Evolutionary conservation across 1,140 invertebrate species (phyloP).

Genomic region (Lamellibrachia luymesi): DNA sequence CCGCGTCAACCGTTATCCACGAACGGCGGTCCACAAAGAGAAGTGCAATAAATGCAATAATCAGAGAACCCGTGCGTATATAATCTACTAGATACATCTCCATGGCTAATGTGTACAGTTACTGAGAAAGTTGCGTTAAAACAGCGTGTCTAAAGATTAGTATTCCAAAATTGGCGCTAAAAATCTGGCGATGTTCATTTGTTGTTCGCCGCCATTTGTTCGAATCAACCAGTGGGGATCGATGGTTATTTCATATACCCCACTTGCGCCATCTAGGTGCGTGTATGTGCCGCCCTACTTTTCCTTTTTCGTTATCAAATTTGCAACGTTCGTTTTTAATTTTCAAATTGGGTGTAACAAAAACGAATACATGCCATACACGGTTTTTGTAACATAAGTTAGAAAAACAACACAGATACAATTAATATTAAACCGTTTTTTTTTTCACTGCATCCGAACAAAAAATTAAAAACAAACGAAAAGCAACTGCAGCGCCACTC

Average conservation of each 20-base stretch:
- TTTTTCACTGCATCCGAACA: no score
- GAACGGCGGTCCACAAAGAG: not conserved
- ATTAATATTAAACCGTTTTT: no score
- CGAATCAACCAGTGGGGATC: not conserved
- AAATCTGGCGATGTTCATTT: not conserved
- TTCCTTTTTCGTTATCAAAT: no score
- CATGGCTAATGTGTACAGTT: not conserved
- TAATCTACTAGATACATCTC: not conserved
- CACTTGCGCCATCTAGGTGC: no score
- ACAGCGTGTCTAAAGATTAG: not conserved
- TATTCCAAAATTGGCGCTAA: not conserved
- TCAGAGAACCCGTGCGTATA: not conserved
- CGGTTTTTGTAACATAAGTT: no score
- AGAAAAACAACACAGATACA: no score
- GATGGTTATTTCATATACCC: not conserved
- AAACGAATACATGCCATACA: no score
- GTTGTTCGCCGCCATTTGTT: not conserved
- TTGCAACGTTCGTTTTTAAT: no score
- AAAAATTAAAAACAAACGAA: no score
- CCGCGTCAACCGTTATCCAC: not conserved
- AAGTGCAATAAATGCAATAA: not conserved
- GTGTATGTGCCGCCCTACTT: no score
- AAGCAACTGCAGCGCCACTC: no score
- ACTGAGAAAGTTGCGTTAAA: not conserved
- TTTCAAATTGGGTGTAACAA: no score